phyloP scores from a whole-genome alignment of 2,113 vertebrate species.

The Laticauda colubrina region DNA sequence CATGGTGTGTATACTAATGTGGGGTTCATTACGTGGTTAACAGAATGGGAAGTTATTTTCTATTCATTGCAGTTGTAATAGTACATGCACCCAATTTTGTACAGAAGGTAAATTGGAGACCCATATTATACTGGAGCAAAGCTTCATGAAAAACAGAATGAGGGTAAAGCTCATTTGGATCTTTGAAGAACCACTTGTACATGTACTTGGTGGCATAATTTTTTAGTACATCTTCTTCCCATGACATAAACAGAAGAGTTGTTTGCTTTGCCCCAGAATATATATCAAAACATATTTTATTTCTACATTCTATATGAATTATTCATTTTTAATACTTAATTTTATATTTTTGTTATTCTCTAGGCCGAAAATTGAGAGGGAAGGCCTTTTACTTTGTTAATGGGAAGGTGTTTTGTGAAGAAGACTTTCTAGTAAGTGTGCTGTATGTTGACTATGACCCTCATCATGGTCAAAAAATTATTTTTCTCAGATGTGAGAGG shows the following conservation, averaged over 20 bases:
- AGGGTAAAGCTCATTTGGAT: neutral
- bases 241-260: neutral
- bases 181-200: neutral
- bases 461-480: neutral
- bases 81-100: neutral
- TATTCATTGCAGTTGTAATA: neutral
- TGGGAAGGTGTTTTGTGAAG: conserved; percentile 87
- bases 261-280: too few relatives aligned
- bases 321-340: neutral
- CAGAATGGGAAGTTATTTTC: neutral
- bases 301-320: neutral
- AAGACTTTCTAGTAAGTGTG: conserved; percentile 92
- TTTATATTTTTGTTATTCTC: conserved; percentile 11
- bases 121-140: neutral
- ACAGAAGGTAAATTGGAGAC: too few relatives aligned
- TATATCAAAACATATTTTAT: neutral
- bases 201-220: neutral
- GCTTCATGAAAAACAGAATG: neutral
- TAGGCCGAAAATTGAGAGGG: conserved; percentile 83
- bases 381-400: conserved; percentile 86
- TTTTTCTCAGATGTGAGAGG: neutral
- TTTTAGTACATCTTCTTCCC: neutral
- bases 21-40: neutral
- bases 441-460: neutral
- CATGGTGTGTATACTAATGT: neutral